Percentiles rank a stretch among this genome's conserved stretches.
These are phyloP conservation scores for Sturnira hondurensis DNA, from an alignment of 2,113 vertebrate genomes.

Conservation along the genomic window DNA sequence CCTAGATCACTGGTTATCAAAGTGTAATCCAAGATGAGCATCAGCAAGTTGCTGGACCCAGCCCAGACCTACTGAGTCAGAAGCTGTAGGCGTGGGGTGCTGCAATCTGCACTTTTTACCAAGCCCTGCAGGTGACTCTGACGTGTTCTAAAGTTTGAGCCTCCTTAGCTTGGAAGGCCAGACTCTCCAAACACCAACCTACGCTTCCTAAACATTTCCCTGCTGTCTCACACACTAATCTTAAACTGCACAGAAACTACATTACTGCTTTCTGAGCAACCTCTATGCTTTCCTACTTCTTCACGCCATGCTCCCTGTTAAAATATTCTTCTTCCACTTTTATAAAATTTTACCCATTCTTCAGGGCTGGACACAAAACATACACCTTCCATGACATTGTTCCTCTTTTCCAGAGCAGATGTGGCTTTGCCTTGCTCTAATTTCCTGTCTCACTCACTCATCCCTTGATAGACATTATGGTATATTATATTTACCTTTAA, in stretches of 20 bases:
- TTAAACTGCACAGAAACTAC: not conserved
- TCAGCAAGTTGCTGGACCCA: not conserved
- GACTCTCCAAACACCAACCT: not conserved
- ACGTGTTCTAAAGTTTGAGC: not conserved
- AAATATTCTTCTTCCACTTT: not conserved
- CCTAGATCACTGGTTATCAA: not conserved
- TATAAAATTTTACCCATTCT: not conserved
- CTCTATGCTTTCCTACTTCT: not conserved
- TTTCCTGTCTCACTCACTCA: not conserved
- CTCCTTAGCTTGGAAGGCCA: not conserved
- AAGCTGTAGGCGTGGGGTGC: not conserved
- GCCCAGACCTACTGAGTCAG: not conserved
- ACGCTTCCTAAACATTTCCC: not conserved
- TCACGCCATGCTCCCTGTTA: not conserved
- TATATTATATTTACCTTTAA: not conserved
- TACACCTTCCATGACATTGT: not conserved
- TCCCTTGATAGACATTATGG: not conserved
- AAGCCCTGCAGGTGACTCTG: not conserved
- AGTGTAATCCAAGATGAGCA: not conserved
- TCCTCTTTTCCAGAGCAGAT: not conserved
- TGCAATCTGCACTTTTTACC: not conserved
- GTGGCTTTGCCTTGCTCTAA: not conserved
- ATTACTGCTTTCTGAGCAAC: not conserved
- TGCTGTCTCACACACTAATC: not conserved
- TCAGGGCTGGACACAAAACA: constrained; percentile 10